These are phyloP conservation scores for Eumerus sabulonum DNA, from an alignment of 2,888 invertebrate species.

Conservation along the genomic window DNA sequence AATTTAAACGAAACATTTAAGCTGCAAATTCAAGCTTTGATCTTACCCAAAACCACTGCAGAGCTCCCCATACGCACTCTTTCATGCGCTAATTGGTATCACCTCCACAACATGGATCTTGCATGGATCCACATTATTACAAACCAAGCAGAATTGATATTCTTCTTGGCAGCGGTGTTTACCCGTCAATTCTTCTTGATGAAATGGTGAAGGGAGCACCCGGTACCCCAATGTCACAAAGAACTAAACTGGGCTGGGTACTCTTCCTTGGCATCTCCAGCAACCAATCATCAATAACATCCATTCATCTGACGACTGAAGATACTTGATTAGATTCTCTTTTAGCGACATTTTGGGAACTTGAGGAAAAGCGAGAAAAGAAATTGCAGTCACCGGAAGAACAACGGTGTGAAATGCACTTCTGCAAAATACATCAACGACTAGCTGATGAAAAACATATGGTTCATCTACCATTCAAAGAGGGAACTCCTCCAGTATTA, in stretches of 20 bases:
- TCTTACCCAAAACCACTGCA: constrained; percentile 19
- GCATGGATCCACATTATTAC: constrained; percentile 14
- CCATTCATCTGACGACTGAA: too few relatives aligned
- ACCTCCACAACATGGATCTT: constrained; percentile 17
- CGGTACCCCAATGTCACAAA: constrained; percentile 19
- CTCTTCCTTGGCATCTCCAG: neutral
- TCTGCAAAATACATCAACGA: constrained; percentile 13
- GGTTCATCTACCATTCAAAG: constrained; percentile 17
- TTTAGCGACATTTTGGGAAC: too few relatives aligned
- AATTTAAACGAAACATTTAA: neutral
- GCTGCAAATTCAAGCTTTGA: constrained; percentile 19
- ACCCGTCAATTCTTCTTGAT: too few relatives aligned
- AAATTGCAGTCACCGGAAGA: constrained; percentile 4
- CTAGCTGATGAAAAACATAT: constrained; percentile 4
- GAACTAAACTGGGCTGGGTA: constrained; percentile 17
- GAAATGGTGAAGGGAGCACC: constrained; percentile 13
- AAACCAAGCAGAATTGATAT: constrained; percentile 23
- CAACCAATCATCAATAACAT: neutral
- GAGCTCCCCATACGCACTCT: constrained; percentile 8
- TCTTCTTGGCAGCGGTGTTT: constrained; percentile 28
- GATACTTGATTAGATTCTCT: too few relatives aligned
- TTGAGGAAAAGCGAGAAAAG: constrained; percentile 9
- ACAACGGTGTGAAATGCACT: constrained; percentile 12
- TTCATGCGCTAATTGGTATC: constrained; percentile 1
- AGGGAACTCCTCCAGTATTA: too few relatives aligned